Base-by-base conservation (phyloP, 2,797 vertebrate genomes). In the Fistularia commersonii region DNA sequence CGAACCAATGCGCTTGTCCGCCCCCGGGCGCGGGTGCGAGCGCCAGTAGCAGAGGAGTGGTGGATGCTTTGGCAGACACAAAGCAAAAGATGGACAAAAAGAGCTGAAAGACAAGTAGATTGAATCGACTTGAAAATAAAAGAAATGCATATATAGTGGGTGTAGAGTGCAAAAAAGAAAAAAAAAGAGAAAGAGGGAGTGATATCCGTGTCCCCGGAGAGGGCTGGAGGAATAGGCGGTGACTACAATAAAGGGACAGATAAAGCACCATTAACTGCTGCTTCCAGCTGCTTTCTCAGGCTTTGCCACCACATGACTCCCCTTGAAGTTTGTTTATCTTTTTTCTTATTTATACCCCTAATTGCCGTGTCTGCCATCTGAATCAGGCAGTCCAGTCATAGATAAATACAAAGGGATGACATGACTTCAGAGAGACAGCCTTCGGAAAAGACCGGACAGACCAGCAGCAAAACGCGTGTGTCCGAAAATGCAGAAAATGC, bases 261-360 rank as follows among this genome's bases (percentile, higher is more conserved):
- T 84, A 86, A 86, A 84, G 81, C 72, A 80, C 85, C 82, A 83
- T 84, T 88, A 90, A 81, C 78, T 78, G 79, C 74, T 66, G 84
- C 85, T 81, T 86, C 87, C 85, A 85, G 86, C 83, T 81, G 88
- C 83, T 87, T 86, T 80, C 79, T 77, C 76, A 39, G 76, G 61
- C 82, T 77, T 61, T 57, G 69, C 77, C 87, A 57, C 83, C 83
- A 53, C 87, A 86, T 50, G 82, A 75, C 78, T 84, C 76, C 80
- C 80, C 81, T 89, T 89, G 84, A 88, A 86, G 84, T 89, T 88
- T 90, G 85, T 90, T 90, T 86, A 84, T 85, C 84, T 85, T 75
- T 82, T 74, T 80, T 86, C 67, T 82, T 85, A 87, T 88, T 88
- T 88, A 85, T 77, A 69, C 70, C 65, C 56, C 76, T 88, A 88